A percentile compares a stretch with the other conserved stretches of the same genome.
Conservation (phyloP, 2,797 vertebrate species). For the Danio kyathit region DNA sequence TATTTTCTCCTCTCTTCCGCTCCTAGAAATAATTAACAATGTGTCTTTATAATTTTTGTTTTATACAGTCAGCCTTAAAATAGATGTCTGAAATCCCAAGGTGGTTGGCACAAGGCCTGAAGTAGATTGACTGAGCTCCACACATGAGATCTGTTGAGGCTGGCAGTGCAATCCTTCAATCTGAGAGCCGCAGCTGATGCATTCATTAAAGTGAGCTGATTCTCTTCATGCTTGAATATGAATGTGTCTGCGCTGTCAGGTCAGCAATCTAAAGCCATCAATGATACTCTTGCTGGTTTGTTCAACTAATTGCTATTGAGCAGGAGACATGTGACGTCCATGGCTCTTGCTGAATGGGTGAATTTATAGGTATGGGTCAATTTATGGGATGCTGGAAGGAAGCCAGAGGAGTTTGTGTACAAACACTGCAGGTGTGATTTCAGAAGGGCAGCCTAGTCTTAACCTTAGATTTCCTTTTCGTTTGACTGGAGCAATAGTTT, state of each 20-base stretch:
- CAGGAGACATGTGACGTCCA: conserved; percentile 31
- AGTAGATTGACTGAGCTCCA: conserved; percentile 40
- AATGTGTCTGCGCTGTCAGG: conserved; percentile 37
- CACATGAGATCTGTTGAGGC: conserved; percentile 20
- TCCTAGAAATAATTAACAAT: conserved; percentile 33
- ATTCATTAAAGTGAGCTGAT: conserved; percentile 47
- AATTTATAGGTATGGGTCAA: not conserved
- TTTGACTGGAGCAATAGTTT: too few relatives aligned
- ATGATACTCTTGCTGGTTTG: conserved; percentile 34
- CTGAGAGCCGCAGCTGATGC: conserved; percentile 45
- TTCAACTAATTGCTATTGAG: conserved; percentile 50
- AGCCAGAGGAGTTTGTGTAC: not conserved
- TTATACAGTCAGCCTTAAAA: conserved; percentile 11
- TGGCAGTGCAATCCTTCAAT: conserved; percentile 48
- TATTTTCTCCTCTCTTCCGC: not conserved
- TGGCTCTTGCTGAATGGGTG: conserved; percentile 17
- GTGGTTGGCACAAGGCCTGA: conserved; percentile 31
- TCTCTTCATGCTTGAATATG: conserved; percentile 43
- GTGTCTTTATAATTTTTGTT: conserved; percentile 18
- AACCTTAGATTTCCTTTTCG: not conserved
- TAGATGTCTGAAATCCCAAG: conserved; percentile 32
- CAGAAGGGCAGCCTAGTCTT: not conserved
- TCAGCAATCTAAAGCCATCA: conserved; percentile 36
- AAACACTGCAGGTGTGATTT: not conserved
- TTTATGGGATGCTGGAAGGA: not conserved